A percentile compares a stretch with the other conserved stretches of the same genome.
phyloP scores from a whole-genome alignment of 1,140 invertebrate genomes.

The Ladona fulva region DNA sequence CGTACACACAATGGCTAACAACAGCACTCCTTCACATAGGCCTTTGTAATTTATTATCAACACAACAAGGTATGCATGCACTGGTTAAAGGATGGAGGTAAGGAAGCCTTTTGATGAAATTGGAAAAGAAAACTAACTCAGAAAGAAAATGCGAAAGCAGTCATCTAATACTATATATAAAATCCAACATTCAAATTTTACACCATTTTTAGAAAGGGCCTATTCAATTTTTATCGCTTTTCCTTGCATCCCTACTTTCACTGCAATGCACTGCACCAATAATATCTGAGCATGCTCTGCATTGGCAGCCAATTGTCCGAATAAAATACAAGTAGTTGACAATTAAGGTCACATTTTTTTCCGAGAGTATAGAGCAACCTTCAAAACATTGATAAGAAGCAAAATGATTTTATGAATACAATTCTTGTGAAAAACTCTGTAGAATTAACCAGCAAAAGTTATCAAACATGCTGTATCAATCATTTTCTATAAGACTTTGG shows the following conservation, averaged over 20 bases:
- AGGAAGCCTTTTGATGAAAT: neutral
- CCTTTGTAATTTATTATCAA: conserved; percentile 4
- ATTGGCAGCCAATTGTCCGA: neutral
- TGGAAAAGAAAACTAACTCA: neutral
- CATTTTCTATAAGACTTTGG: no score
- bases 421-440: no score
- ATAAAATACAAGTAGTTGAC: neutral
- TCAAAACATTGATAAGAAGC: no score
- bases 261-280: neutral
- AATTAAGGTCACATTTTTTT: neutral
- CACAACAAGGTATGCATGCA: neutral
- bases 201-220: no score
- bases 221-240: no score
- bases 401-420: no score
- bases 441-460: no score
- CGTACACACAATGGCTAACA: neutral
- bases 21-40: conserved; percentile 5
- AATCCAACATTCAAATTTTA: neutral
- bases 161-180: neutral
- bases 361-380: no score
- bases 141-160: neutral
- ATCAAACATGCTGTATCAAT: no score
- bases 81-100: neutral
- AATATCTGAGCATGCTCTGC: neutral
- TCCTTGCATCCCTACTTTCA: no score